Percentiles rank a stretch among this genome's conserved stretches.
Conservation (phyloP, 2,113 vertebrate genomes). For the Dicerorhinus sumatrensis region DNA sequence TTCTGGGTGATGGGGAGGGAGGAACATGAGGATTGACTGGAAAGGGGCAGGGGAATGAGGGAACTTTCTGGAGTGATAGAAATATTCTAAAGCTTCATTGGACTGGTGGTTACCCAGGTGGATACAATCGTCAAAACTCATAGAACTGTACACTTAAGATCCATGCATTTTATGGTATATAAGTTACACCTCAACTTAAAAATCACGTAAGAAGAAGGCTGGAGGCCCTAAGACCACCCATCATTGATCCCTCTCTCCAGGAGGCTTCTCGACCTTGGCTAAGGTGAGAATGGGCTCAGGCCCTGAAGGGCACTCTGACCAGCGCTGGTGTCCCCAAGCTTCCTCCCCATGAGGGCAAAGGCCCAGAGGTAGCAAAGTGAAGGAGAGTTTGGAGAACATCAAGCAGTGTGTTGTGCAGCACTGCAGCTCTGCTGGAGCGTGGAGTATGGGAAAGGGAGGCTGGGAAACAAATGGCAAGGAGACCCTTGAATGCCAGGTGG, state of each 20-base stretch:
- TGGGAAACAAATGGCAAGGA: not conserved
- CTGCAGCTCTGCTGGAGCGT: not conserved
- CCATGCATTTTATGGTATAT: not conserved
- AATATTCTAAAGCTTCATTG: not conserved
- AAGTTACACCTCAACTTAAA: constrained; percentile 9
- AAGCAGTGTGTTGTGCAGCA: not conserved
- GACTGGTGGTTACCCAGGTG: not conserved
- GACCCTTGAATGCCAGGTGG: not conserved
- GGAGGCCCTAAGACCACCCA: not conserved
- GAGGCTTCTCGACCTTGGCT: not conserved
- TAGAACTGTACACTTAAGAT: not conserved
- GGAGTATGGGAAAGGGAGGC: not conserved
- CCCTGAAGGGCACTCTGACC: not conserved
- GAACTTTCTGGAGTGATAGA: not conserved
- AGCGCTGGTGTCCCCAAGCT: not conserved
- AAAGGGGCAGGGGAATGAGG: not conserved
- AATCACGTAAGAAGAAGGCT: not conserved
- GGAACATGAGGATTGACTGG: not conserved
- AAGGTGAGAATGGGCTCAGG: not conserved
- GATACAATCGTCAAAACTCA: not conserved
- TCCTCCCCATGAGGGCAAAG: not conserved
- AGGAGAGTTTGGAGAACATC: not conserved
- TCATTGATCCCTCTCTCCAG: not conserved
- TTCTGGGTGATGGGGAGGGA: not conserved
- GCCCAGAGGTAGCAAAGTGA: not conserved